Evolutionary conservation across 2,797 vertebrate genomes (phyloP).

Genomic region (Ispidina picta): DNA sequence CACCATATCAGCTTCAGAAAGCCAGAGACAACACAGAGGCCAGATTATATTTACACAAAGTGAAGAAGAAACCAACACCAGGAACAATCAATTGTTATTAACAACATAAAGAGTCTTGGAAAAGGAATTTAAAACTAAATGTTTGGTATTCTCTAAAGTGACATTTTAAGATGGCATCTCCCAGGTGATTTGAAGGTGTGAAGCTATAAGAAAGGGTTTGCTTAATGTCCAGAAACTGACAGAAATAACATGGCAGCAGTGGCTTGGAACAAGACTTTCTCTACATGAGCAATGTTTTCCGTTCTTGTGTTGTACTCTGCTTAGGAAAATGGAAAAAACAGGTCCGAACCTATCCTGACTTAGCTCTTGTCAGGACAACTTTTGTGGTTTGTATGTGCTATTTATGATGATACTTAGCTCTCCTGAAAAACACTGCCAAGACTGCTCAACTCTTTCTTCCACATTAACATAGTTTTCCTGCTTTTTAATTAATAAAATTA

Average conservation of each 20-base stretch:
- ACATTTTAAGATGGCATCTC: background rate
- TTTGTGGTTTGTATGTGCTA: background rate
- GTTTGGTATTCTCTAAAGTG: background rate
- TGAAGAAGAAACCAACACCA: background rate
- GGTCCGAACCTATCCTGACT: background rate
- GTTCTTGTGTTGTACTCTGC: background rate
- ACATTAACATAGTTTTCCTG: background rate
- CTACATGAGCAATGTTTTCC: background rate
- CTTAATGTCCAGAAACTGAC: background rate
- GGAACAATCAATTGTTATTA: background rate
- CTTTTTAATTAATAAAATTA: background rate
- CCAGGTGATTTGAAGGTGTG: background rate
- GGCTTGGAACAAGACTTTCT: background rate
- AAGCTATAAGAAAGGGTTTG: background rate
- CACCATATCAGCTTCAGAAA: background rate
- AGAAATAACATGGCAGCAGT: background rate
- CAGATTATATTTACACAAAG: background rate
- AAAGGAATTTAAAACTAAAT: background rate
- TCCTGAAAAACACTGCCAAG: slow-evolving; percentile 1
- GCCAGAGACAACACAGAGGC: background rate
- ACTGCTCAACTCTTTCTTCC: background rate
- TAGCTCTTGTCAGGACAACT: background rate
- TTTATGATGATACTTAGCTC: background rate
- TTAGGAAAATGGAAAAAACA: background rate
- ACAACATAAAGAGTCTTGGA: background rate